Percentiles rank a stretch among this genome's conserved stretches.
phyloP scores from a whole-genome alignment of 2,797 vertebrate genomes.

The Argyrosomus regius region DNA sequence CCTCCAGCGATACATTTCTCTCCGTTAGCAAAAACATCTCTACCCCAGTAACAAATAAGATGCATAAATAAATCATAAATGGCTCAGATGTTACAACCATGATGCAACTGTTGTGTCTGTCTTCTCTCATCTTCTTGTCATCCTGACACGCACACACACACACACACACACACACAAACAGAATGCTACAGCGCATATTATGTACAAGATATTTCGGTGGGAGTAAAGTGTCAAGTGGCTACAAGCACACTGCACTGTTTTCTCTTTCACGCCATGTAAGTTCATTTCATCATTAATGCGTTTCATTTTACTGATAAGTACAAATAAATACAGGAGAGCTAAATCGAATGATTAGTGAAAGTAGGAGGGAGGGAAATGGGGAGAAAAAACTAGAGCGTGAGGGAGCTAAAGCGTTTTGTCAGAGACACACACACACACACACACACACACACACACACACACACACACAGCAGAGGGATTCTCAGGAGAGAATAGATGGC shows the following conservation, averaged over 20 bases:
- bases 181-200: constrained; percentile 49
- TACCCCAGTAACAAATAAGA: constrained; percentile 74
- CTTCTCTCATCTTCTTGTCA: constrained; percentile 81
- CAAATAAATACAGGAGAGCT: constrained; percentile 56
- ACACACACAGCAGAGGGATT: constrained; percentile 30
- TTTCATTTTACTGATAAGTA: constrained; percentile 69
- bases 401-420: constrained; percentile 47
- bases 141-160: constrained; percentile 40
- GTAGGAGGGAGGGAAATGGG: not conserved
- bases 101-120: constrained; percentile 84
- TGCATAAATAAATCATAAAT: constrained; percentile 82
- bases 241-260: constrained; percentile 59
- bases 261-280: constrained; percentile 65
- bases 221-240: constrained; percentile 72
- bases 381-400: constrained; percentile 27
- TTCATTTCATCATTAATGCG: constrained; percentile 76
- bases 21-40: constrained; percentile 69
- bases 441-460: constrained; percentile 9
- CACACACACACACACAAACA: constrained; percentile 11
- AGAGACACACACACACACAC: not conserved
- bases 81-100: constrained; percentile 80
- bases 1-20: constrained; percentile 52
- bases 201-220: constrained; percentile 73
- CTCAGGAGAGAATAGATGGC: constrained; percentile 61
- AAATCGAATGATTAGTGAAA: constrained; percentile 56